Evolutionary conservation across 2,888 invertebrate species (phyloP), one percentile per base, ranked within the genome.

Genomic region (Dyspetes luteomarginatus): DNA sequence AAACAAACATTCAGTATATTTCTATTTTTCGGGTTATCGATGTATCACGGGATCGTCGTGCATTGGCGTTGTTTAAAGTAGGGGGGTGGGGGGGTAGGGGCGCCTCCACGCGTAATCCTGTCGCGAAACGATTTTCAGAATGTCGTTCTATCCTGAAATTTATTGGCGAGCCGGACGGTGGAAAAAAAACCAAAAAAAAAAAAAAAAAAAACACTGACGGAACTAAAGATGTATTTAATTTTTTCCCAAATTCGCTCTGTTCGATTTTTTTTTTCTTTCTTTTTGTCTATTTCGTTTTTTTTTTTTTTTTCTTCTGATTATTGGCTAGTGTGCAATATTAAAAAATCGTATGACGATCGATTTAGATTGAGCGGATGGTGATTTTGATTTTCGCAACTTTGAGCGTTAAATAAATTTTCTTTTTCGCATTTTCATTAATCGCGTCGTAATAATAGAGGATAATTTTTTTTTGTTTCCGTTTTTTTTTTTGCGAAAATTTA

Each of bases 241-340:
- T n/a, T n/a, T 3, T 15, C 5, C 48, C 15, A 36, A 36, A 2
- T 17, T 5, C 43, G 30, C 67, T 19, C 71, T 7, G 24, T 60
- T 72, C 56, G 58, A 45, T 82, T 24, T 17, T 36, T 52, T 65
- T 48, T 7, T n/a, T n/a, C n/a, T 24, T 24, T 15, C n/a, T 36
- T 52, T 65, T 48, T 7, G 12, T n/a, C n/a, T 24, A 17, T 15
- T 71, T 15, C 15, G 45, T 15, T 43, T 64, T 30, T 52, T 67
- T 19, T 60, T 55, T 72, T 72, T 48, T 75, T 43, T 74, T 28
- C 67, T 56, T n/a, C n/a, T n/a, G n/a, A n/a, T n/a, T n/a, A 48
- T 79, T 64, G 87, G 87, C 85, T 85, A 85, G 84, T 87, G 89
- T 89, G 89, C 89, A 89, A 89, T 89, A 89, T 86, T 86, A 84